Base-by-base conservation (phyloP, 2,113 vertebrate species). In the Grallaria varia region DNA sequence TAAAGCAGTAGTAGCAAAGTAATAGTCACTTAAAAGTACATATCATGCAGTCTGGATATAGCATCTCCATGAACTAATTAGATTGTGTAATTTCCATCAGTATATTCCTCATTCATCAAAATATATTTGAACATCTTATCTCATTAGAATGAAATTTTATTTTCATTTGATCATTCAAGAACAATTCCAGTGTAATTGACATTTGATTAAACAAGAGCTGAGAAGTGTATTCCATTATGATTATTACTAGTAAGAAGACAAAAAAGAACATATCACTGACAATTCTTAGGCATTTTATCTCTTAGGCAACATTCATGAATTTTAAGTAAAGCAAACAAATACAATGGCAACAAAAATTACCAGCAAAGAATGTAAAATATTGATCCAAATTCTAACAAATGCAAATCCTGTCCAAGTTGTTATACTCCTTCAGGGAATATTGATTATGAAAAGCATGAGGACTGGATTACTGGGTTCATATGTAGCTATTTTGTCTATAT, bases 381-480 rank as follows among this genome's bases (percentile, higher is more conserved):
- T 88, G 76, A 96, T 95, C 20, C 45, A 87, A 95, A 96, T 86
- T 94, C 83, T 71, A 94, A 96, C 79, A 94, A 91, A 77, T 33
- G 40, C 87, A 96, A 64, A 97, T 95, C 87, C 68, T 96, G 71
- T 21, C 59, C 73, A 90, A 79, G 92, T 78, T 96, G 64, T 89
- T 95, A 63, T 78, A 95, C 39, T 90, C 40, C 89, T 88, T 79
- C 50, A 62, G 79, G 76, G 50, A 67, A 74, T 94, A 90, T 56
- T 66, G 4, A 7, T 88, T 53, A 35, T 62, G 71, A 96, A 80
- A 87, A 86, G 7, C 22, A 25, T 31, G 40, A 94, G 35, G 47
- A 93, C 47, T 94, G 35, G 39, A 68, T 78, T 77, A 82, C 83
- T 83, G 77, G 33, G 91, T 73, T 93, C 81, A 76, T 35, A 89